Evolutionary conservation across 2,888 invertebrate species (phyloP), one percentile per base, ranked within the genome.

Genomic region (Monochamus alternatus): DNA sequence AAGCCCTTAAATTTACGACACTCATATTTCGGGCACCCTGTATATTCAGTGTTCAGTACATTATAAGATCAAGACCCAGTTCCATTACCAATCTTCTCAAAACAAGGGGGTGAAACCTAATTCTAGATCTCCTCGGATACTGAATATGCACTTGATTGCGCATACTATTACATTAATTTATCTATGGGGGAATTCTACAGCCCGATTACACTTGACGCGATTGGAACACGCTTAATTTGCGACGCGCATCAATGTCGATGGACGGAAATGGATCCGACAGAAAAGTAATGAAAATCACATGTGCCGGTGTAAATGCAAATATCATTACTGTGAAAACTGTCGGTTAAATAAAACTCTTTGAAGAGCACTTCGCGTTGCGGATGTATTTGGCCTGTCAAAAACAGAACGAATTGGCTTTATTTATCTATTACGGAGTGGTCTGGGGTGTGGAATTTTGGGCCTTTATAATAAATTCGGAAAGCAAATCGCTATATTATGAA

Each of bases 151-250:
- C 43, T 43, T 63, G 62, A 43, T 63, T 63, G 62, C 62, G 43
- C 43, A n/a, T 14, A 43, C 62, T n/a, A 63, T 63, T 63, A 63
- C 14, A 63, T 63, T 63, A 63, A 63, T 63, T 63, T 63, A 14
- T 14, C 62, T 63, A n/a, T 43, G 38, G 62, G 62, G 62, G 62
- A 63, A 63, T 38, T 63, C 43, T 63, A 63, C 62, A 63, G 43
- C 38, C 62, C 62, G 43, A 63, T 63, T 63, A n/a, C 62, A 63
- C 62, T 63, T 63, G 62, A 63, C 43, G 62, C 43, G 62, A 43
- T 63, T 63, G n/a, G 43, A 43, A 43, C 62, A 63, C 43, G 62
- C 62, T 63, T 63, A 63, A 63, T 63, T 62, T 63, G 8, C 14
- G 43, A n/a, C 62, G 43, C 8, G 14, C n/a, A 38, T 63, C 62